Base-by-base conservation (phyloP, 2,113 vertebrate species). In the Bos javanicus region DNA sequence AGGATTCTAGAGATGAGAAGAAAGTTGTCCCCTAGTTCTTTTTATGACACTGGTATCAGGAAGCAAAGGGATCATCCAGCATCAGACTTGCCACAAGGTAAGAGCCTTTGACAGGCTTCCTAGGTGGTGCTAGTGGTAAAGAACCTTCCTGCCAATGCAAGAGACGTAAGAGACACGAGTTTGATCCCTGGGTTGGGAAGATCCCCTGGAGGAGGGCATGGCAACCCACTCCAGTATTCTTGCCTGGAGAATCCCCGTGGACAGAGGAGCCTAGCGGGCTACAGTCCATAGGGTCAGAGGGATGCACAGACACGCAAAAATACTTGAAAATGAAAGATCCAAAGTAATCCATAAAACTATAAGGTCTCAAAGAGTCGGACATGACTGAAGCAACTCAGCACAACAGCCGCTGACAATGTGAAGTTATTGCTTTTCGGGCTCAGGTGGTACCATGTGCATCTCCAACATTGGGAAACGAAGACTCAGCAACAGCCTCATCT, bases 121-220 rank as follows among this genome's bases (percentile, higher is more conserved):
- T 17, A 76, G 39, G 23, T 76, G 39, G 36, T 76, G 71, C 39
- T 7, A 76, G 67, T 43, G 71, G 71, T 43, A 15, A 76, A 76
- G 71, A 76, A 76, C 39, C 39, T 43, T 39, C 12, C 71, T 76
- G 23, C 39, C 39, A 76, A 43, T 15, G 39, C 39, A 76, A 23
- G 12, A 39, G 39, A 26, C 0, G 0, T 43, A 26, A 39, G 39
- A 7, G 39, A 26, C 0, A 0, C 0, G 6, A 26, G 39, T 76
- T 15, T 43, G 39, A 76, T 43, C 39, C 39, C 39, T 76, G 71
- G 15, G 39, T 43, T 76, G 39, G 64, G 64, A n/a, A n/a, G 64
- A 67, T 67, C 11, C 23, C 71, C 71, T 76, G 39, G 6, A 14
- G 71, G 71, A 76, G 71, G 12, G 39, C 71, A 43, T 76, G 39